Evolutionary conservation across 2,797 vertebrate genomes (phyloP), one percentile per base, ranked within the genome.

Genomic region (Heteromormyrus szaboi): DNA sequence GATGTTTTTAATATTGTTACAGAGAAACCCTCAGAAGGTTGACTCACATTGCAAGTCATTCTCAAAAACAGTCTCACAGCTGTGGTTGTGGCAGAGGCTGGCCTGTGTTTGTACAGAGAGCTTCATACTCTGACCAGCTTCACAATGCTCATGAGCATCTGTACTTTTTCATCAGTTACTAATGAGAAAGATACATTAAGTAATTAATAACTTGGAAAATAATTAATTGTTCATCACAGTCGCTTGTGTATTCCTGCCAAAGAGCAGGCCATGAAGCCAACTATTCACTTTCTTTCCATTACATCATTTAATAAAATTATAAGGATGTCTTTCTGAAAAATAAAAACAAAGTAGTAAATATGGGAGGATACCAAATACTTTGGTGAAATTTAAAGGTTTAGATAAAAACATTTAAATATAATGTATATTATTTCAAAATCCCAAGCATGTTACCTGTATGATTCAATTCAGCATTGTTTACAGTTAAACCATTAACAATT

Each of bases 1-100:
- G 81, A 88, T 88, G 89, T 72, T 90, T 90, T 90, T 88, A 90
- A 85, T 90, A 89, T 84, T 12, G 50, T 44, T 29, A n/a, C 19
- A 59, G 48, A 48, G 76, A 5, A 87, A 59, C 25, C 62, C 44
- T 81, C 14, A 51, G 11, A 84, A 62, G 59, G 86, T 89, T 87
- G 53, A 62, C 50, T 37, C 53, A 14, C 85, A 79, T 79, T 19
- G n/a, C 29, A 19, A 62, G 22, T 22, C 33, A 12, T 22, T 29
- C 48, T 12, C 37, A 29, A 51, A 41, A 86, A 41, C 46, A 37
- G 48, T 37, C 11, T 83, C 53, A 84, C 68, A 9, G 68, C 41
- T 25, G 76, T 12, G 53, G 53, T 62, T 48, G 9, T 2, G 41
- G 25, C 12, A 5, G n/a, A 87, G 50, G 6, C 65, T 12, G 68